Evolutionary conservation across 2,113 vertebrate genomes (phyloP).

Genomic region (Saccopteryx bilineata): DNA sequence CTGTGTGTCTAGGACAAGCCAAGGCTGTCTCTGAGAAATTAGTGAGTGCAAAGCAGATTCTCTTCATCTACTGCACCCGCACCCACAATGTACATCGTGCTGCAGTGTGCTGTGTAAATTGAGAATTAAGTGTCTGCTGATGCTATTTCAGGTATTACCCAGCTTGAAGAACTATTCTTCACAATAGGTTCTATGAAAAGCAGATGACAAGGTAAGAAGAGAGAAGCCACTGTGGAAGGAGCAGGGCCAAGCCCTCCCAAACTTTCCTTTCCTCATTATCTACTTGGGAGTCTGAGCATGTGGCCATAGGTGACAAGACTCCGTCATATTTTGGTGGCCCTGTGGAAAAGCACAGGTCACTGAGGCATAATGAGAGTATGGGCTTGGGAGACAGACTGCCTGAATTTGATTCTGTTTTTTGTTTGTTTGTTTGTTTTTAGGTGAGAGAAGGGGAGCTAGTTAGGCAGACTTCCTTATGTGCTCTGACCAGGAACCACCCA

Average conservation of each 20-base stretch:
- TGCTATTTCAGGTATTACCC: neutral
- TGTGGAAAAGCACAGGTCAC: neutral
- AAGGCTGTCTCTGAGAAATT: neutral
- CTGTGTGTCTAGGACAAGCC: neutral
- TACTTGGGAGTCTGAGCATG: neutral
- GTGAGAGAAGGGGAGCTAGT: too few species aligned
- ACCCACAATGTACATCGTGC: neutral
- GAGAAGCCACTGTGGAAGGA: neutral
- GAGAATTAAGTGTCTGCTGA: neutral
- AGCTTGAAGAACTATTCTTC: neutral
- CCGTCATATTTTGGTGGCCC: neutral
- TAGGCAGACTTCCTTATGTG: too few species aligned
- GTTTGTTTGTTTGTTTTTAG: too few species aligned
- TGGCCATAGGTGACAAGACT: neutral
- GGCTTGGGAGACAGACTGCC: neutral
- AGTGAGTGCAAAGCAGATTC: neutral
- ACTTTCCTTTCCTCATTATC: neutral
- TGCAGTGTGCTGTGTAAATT: neutral
- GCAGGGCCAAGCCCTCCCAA: neutral
- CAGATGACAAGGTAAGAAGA: neutral
- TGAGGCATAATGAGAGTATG: neutral
- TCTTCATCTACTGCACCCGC: accelerated
- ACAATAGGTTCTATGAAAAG: neutral
- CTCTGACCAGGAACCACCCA: too few species aligned
- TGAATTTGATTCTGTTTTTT: neutral